Base-by-base conservation (phyloP, 2,113 vertebrate species). In the Megaceryle maxima region DNA sequence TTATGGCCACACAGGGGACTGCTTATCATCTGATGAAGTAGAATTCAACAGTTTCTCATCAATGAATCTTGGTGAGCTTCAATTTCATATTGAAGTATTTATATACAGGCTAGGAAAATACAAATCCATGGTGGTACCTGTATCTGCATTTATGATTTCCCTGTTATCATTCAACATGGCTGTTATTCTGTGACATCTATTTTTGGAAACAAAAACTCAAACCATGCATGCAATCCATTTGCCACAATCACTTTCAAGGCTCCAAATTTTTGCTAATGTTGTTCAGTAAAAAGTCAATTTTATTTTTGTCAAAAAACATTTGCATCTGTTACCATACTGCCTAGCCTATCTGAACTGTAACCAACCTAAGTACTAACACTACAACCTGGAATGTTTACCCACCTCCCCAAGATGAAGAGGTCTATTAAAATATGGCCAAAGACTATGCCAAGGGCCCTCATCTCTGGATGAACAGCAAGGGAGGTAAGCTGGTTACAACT, bases 161-260 rank as follows among this genome's bases (percentile, higher is more conserved):
- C 14, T 5, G 8, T 24, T 12, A 28, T n/a, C 46, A 31, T 31
- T 33, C 0, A 0, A 37, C 9, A 24, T 1, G 10, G 26, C 16
- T 48, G 2, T 20, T 12, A 26, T 33, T 68, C 33, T 51, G 66
- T 22, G 41, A 41, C 41, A 39, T 24, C 24, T 43, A 28, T 35
- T n/a, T 92, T 80, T 44, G 26, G 66, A 82, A 85, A 69, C 13
- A 74, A 74, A 81, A 67, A 0, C 33, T 67, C 41, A 59, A 55
- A 55, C 20, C 7, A 3, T 2, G 8, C 19, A 26, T 10, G 13
- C 9, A 50, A 24, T 48, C 9, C 6, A 0, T 26, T 50, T 29
- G 13, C 13, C 46, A 80, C 63, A 80, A 37, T 11, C 50, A 33
- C 3, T 4, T 16, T 70, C 28, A 70, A 50, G 41, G 8, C 33